These are phyloP conservation scores for Thryonomys swinderianus DNA, from an alignment of 2,113 vertebrate genomes.

Conservation along the genomic window DNA sequence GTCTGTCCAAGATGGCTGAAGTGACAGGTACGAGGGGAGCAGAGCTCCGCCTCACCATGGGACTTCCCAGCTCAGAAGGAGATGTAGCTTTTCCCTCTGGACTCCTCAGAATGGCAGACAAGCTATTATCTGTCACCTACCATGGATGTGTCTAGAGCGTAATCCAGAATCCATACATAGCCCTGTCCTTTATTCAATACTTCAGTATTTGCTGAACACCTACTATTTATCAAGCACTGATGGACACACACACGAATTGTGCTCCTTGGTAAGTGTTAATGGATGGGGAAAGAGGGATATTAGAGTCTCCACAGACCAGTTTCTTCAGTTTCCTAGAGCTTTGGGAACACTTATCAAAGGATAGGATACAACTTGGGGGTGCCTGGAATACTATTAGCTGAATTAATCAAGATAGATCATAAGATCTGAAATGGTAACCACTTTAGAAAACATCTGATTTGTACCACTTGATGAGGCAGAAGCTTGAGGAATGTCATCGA, in stretches of 20 bases:
- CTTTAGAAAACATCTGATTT: neutral
- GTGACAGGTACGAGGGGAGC: neutral
- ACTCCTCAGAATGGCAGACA: slow-evolving; percentile 43
- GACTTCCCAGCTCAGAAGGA: slow-evolving; percentile 1
- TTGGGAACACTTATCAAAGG: neutral
- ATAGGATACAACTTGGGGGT: neutral
- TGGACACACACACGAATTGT: neutral
- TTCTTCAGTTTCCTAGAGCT: slow-evolving; percentile 9
- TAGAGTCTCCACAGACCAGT: neutral
- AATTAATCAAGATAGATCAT: neutral
- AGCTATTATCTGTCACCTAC: neutral
- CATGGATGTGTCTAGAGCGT: neutral
- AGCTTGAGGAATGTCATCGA: neutral
- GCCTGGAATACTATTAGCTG: neutral
- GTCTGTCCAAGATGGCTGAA: neutral
- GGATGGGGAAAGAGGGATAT: neutral
- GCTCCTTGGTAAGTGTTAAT: neutral
- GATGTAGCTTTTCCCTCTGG: neutral
- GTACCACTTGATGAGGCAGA: neutral
- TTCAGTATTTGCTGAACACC: slow-evolving; percentile 30
- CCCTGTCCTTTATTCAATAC: neutral
- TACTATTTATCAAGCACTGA: neutral
- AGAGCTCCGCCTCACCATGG: neutral
- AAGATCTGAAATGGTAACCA: slow-evolving; percentile 40
- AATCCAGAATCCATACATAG: neutral